Percentiles rank a stretch among this genome's conserved stretches.
phyloP scores from a whole-genome alignment of 64 coral and sea anemone genomes.

The Acropora tenuis region DNA sequence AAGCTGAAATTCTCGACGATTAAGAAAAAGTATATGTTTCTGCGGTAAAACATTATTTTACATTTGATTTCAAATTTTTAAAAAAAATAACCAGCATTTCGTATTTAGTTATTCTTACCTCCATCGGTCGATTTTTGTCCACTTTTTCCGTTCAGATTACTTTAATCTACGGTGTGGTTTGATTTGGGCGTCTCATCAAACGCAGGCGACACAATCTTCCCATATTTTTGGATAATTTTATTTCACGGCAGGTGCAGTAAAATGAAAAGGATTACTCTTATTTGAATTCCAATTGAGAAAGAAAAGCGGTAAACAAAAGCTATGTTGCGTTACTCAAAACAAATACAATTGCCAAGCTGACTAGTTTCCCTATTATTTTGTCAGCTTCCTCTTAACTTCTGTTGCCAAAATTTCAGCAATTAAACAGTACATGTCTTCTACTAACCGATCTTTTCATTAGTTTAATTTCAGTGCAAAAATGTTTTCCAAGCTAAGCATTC shows the following conservation, averaged over 20 bases:
- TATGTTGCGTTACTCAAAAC: background rate
- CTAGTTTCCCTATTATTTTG: background rate
- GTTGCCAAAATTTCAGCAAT: background rate
- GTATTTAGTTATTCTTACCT: background rate
- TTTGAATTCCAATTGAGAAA: too few species aligned
- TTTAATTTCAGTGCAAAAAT: background rate
- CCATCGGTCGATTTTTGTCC: background rate
- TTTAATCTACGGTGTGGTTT: background rate
- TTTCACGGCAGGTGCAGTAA: background rate
- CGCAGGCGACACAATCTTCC: background rate
- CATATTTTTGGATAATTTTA: background rate
- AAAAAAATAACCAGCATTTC: too few species aligned
- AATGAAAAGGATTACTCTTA: too few species aligned
- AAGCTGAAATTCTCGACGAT: background rate
- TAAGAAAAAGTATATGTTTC: background rate
- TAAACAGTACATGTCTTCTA: background rate
- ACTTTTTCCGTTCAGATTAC: background rate
- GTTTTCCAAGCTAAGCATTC: background rate
- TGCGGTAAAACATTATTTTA: background rate
- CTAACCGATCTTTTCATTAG: background rate
- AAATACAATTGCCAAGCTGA: background rate
- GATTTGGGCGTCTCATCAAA: background rate
- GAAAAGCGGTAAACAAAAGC: too few species aligned
- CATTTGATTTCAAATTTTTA: background rate
- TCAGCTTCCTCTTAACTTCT: background rate